These are phyloP conservation scores for Lepidocyrtinus sp. DNA, from an alignment of 2,888 invertebrate genomes.

Conservation along the genomic window DNA sequence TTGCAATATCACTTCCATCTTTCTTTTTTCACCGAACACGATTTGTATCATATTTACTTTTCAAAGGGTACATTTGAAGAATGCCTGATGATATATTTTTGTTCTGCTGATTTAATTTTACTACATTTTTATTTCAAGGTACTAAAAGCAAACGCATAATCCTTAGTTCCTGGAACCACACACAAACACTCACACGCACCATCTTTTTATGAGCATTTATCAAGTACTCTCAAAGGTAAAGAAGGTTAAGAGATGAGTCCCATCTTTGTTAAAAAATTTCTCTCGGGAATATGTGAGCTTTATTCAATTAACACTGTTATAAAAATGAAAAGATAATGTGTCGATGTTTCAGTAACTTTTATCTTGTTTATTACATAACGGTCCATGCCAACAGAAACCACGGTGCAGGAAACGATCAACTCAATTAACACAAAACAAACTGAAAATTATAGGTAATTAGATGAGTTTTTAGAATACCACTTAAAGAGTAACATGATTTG, in stretches of 20 bases:
- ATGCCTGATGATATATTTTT: too few species aligned
- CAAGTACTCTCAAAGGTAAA: too few species aligned
- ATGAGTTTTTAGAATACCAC: slow-evolving; percentile 3
- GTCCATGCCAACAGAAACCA: too few species aligned
- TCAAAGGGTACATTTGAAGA: too few species aligned
- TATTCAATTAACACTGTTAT: slow-evolving; percentile 7
- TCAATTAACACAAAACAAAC: background rate
- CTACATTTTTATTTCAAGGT: slow-evolving; percentile 35
- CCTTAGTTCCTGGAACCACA: slow-evolving; percentile 46
- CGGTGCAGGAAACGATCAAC: slow-evolving; percentile 4
- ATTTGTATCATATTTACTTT: too few species aligned
- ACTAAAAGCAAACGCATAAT: slow-evolving; percentile 47
- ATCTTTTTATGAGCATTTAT: slow-evolving; percentile 16
- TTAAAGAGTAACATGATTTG: too few species aligned
- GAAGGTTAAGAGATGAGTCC: too few species aligned
- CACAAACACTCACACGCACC: slow-evolving; percentile 31
- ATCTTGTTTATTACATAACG: too few species aligned
- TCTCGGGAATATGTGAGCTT: slow-evolving; percentile 37
- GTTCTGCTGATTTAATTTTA: too few species aligned
- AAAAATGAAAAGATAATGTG: background rate
- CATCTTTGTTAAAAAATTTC: too few species aligned
- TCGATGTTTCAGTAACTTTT: too few species aligned
- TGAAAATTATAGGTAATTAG: slow-evolving; percentile 7
- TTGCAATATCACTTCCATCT: slow-evolving; percentile 46
- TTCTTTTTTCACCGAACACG: too few species aligned